phyloP scores from a whole-genome alignment of 2,888 invertebrate genomes.

The Drosophila paracracens region DNA sequence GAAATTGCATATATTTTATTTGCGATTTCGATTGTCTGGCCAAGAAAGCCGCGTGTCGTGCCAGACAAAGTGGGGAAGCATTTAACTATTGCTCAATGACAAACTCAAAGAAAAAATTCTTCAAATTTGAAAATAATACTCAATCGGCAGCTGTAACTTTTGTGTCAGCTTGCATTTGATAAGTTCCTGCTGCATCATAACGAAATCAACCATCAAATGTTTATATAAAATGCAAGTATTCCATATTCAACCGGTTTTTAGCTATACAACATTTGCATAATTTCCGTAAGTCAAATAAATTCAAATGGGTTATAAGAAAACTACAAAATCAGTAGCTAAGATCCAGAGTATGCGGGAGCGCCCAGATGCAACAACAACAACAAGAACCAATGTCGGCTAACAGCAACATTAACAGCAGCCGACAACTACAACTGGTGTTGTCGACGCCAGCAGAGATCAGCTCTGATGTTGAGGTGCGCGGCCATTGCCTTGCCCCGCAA shows the following conservation, averaged over 20 bases:
- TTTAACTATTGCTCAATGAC: conserved; percentile 40
- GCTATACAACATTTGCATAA: neutral
- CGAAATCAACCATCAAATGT: conserved; percentile 14
- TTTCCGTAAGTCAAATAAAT: conserved; percentile 23
- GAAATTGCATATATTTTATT: conserved; percentile 66
- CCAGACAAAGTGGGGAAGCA: neutral
- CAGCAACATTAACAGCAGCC: conserved; percentile 22
- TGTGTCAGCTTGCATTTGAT: conserved; percentile 32
- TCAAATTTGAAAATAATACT: conserved; percentile 17
- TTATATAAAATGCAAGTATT: conserved; percentile 27
- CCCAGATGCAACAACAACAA: conserved; percentile 37
- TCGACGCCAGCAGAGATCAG: conserved; percentile 57
- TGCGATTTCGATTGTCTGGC: conserved; percentile 63
- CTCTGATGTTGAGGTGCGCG: conserved; percentile 40
- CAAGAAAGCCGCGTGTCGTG: conserved; percentile 31
- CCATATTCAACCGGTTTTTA: neutral
- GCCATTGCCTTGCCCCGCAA: conserved; percentile 57
- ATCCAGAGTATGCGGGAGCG: conserved; percentile 55
- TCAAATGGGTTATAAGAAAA: conserved; percentile 20
- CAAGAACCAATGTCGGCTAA: conserved; percentile 18
- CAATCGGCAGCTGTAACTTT: conserved; percentile 38
- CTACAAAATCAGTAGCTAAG: conserved; percentile 5
- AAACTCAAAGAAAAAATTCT: conserved; percentile 3
- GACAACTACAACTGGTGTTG: conserved; percentile 45
- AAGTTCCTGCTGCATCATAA: conserved; percentile 4